Conservation (phyloP, 30 jellyfish, hydroid and myxozoan genomes). For the Morbakka virulenta region DNA sequence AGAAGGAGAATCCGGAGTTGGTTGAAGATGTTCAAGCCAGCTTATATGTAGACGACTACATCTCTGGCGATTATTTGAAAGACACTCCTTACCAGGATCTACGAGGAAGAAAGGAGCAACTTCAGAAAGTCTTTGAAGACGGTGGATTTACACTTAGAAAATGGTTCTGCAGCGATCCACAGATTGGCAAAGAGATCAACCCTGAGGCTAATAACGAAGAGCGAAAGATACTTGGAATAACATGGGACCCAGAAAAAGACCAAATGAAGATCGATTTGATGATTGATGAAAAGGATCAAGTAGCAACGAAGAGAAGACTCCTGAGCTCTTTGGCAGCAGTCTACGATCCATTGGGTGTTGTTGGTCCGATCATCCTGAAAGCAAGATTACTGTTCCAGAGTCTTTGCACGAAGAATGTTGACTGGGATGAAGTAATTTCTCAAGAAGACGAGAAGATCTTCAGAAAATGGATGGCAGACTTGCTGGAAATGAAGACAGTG, state of each 20-base stretch:
- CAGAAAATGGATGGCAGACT: background rate
- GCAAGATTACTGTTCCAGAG: conserved; percentile 1
- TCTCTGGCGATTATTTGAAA: background rate
- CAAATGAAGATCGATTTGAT: background rate
- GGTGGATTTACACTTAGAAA: background rate
- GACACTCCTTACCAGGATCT: background rate
- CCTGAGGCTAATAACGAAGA: conserved; percentile 10
- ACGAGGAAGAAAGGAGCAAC: background rate
- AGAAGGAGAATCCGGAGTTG: background rate
- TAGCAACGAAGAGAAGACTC: background rate
- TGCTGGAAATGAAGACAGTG: background rate
- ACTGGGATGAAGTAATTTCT: conserved; percentile 18
- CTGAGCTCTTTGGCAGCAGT: conserved; percentile 8
- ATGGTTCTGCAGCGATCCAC: conserved; percentile 6
- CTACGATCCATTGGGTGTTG: conserved; percentile 33
- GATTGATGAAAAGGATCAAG: background rate
- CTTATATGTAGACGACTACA: background rate
- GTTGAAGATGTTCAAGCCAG: background rate
- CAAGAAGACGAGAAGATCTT: conserved; percentile 8
- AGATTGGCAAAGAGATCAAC: background rate
- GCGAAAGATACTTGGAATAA: conserved; percentile 17
- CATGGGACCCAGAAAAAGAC: conserved; percentile 4
- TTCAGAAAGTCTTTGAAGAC: background rate
- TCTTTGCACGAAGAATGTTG: background rate
- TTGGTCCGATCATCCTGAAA: conserved; percentile 1